These are phyloP conservation scores for Melanotaenia nigrans DNA, from an alignment of 2,797 vertebrate genomes.

Conservation along the genomic window DNA sequence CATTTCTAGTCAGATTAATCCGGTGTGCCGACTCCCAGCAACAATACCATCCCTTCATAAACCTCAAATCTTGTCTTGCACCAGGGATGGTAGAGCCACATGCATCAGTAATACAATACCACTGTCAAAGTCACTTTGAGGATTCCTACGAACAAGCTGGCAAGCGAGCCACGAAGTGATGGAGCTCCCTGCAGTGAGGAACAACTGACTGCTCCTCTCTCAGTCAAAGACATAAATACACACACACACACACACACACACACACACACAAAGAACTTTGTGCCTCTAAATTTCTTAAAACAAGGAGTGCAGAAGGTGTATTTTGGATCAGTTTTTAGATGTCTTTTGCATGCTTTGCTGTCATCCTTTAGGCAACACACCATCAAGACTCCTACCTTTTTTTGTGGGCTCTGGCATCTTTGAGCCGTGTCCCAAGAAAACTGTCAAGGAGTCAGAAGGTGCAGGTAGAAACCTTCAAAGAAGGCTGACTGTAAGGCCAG, in stretches of 20 bases:
- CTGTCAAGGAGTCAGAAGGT: conserved; percentile 54
- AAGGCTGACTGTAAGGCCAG: conserved; percentile 23
- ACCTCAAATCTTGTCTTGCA: conserved; percentile 53
- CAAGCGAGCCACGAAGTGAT: conserved; percentile 45
- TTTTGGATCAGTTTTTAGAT: background rate
- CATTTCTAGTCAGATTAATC: conserved; percentile 44
- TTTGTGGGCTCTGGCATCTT: conserved; percentile 97
- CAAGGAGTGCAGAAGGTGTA: background rate
- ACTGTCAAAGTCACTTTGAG: conserved; percentile 75
- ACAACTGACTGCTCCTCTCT: conserved; percentile 17
- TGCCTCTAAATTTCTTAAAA: background rate
- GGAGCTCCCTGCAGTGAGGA: conserved; percentile 33
- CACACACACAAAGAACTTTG: background rate
- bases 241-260: background rate
- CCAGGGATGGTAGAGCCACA: conserved; percentile 47
- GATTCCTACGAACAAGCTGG: conserved; percentile 62
- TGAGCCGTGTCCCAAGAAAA: conserved; percentile 81
- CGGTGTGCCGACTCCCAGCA: conserved; percentile 15
- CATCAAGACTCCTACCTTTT: conserved; percentile 83
- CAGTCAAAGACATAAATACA: conserved; percentile 5
- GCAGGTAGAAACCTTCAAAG: conserved; percentile 49
- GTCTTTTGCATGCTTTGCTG: conserved; percentile 20
- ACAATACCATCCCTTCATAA: conserved; percentile 65
- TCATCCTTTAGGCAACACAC: conserved; percentile 1
- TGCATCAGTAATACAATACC: conserved; percentile 74